Evolutionary conservation across 2,797 vertebrate genomes (phyloP).

Genomic region (Onychomys leucogaster): DNA sequence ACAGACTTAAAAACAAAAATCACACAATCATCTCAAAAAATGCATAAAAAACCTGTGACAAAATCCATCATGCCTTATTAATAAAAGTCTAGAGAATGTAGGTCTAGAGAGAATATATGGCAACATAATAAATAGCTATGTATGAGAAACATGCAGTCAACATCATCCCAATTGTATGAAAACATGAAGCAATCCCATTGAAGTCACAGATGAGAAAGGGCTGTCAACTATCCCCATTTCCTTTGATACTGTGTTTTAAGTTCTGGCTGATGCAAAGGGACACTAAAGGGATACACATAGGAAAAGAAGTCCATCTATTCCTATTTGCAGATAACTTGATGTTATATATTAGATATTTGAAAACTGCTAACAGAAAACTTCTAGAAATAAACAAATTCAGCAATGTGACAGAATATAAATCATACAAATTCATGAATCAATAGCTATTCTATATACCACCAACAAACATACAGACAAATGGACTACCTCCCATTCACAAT

Average conservation of each 20-base stretch:
- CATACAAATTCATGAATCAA: neutral
- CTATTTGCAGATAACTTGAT: neutral
- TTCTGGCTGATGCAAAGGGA: neutral
- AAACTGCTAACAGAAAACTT: neutral
- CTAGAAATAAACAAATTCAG: neutral
- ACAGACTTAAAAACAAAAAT: neutral
- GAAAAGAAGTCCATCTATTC: neutral
- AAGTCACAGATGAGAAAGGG: neutral
- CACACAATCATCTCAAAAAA: neutral
- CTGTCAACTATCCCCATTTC: neutral
- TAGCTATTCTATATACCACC: neutral
- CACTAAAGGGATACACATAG: neutral
- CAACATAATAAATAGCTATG: no score
- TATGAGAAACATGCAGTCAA: neutral
- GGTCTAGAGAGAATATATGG: neutral
- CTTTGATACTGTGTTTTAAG: neutral
- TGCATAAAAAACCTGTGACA: neutral
- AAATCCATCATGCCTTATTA: neutral
- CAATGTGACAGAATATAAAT: neutral
- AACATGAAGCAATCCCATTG: neutral
- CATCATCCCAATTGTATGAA: neutral
- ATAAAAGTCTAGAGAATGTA: neutral
- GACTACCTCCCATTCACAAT: neutral
- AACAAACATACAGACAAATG: neutral
- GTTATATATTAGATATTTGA: neutral